Evolutionary conservation across 2,888 invertebrate genomes (phyloP).

Genomic region (Perizoma flavofasciatum): DNA sequence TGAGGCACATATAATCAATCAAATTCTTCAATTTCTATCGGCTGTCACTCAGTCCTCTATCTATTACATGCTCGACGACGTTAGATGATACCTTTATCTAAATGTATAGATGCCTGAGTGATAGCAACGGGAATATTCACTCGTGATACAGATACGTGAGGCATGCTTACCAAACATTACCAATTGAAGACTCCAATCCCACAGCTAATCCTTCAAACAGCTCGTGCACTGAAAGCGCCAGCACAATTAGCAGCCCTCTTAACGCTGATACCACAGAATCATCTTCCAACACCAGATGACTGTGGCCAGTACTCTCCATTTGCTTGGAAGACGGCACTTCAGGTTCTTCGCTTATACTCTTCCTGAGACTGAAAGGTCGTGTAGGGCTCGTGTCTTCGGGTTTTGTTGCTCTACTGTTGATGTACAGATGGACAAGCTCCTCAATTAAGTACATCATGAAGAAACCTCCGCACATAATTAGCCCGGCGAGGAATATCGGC

Average conservation of each 20-base stretch:
- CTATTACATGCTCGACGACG: no score
- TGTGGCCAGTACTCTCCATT: conserved; percentile 55
- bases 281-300: conserved; percentile 57
- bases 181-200: conserved; percentile 87
- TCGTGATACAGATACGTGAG: background rate
- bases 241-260: conserved; percentile 89
- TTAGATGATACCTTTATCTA: no score
- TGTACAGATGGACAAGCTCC: conserved; percentile 88
- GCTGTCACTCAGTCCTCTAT: no score
- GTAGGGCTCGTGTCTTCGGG: conserved; percentile 59
- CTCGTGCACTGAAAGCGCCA: conserved; percentile 90
- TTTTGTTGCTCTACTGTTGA: conserved; percentile 80
- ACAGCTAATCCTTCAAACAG: conserved; percentile 94
- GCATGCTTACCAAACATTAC: conserved; percentile 69
- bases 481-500: conserved; percentile 87
- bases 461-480: conserved; percentile 90
- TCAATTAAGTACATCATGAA: conserved; percentile 91
- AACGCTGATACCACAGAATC: conserved; percentile 80
- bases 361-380: conserved; percentile 66
- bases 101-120: no score
- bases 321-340: conserved; percentile 38
- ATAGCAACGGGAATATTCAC: no score
- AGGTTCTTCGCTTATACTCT: conserved; percentile 58
- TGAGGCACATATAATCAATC: no score
- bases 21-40: no score